Base-by-base conservation (phyloP, 1,140 invertebrate species). In the Zophobas atratus region DNA sequence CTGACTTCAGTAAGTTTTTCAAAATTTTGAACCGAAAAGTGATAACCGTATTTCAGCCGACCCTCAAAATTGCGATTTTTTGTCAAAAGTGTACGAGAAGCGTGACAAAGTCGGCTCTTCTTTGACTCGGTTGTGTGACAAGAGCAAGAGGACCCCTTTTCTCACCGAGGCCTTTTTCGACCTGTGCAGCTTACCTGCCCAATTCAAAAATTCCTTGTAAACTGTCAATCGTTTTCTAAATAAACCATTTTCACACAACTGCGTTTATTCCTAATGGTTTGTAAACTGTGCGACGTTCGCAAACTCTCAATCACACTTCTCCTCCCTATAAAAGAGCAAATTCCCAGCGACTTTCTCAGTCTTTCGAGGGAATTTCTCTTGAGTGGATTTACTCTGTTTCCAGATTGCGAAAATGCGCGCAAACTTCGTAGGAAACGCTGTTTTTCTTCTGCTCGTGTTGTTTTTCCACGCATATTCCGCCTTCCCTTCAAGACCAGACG, bases 401-500 rank as follows among this genome's bases (percentile, higher is more conserved):
- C 60, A 67, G 60, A 46, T 67, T 43, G 38, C 38, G 60, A 67
- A 41, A 67, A 67, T 67, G 60, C 39, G 60, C 39, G 60, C 60
- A 32, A 41, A 43, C 33, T 43, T 57, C 3, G 20, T 35, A 4
- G 38, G 8, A 2, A 43, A 43, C 33, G 39, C 3, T 8, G 60
- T 57, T 5, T 5, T 67, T 8, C 53, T 55, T 8, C 20, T 67
- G 2, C 3, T 55, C 33, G 49, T 56, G 20, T 39, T 73, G 51
- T 43, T 73, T 43, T 73, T 73, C 71, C 49, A 73, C 35, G 55
- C 38, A 6, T 38, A 35, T 73, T 49, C 4, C 35, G 49, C 48
- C 8, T 73, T 73, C 49, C 71, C 71, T 6, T 56, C 71, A 56
- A 53, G 49, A 73, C 36, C 71, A 55, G 48, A 73, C 34, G 71